Evolutionary conservation across 2,113 vertebrate genomes (phyloP).

Genomic region (Burhinus oedicnemus): DNA sequence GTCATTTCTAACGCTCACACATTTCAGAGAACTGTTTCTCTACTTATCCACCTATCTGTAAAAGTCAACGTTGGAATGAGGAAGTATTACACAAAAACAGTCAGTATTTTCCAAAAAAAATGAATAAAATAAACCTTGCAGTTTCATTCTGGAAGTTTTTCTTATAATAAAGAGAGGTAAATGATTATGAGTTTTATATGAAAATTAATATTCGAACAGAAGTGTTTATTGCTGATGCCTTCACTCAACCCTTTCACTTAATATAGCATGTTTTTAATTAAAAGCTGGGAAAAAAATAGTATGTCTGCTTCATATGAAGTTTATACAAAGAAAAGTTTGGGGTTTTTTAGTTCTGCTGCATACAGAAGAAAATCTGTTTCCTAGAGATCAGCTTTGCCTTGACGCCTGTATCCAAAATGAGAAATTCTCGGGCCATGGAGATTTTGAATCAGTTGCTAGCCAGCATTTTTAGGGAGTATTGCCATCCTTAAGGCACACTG

Average conservation of each 20-base stretch:
- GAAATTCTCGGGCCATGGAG: not conserved
- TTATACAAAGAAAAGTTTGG: fast-evolving
- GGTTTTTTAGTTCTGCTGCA: not conserved
- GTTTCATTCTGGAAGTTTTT: not conserved
- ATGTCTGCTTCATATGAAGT: not conserved
- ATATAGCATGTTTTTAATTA: not conserved
- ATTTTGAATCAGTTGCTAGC: not conserved
- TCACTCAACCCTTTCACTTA: not conserved
- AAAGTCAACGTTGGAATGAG: not conserved
- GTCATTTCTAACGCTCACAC: not conserved
- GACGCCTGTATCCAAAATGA: not conserved
- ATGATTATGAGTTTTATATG: not conserved
- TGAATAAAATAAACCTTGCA: not conserved
- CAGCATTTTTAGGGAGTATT: not conserved
- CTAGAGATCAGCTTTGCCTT: not conserved
- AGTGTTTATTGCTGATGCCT: not conserved
- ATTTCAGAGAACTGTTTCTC: not conserved
- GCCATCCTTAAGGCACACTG: not conserved
- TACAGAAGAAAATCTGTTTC: not conserved
- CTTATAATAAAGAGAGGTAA: not conserved
- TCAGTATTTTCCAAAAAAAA: not conserved
- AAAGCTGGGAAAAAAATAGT: not conserved
- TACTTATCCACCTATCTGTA: not conserved
- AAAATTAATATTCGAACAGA: not conserved
- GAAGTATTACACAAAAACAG: not conserved